phyloP scores from a whole-genome alignment of 2,888 invertebrate genomes.

The Callimorpha dominula region DNA sequence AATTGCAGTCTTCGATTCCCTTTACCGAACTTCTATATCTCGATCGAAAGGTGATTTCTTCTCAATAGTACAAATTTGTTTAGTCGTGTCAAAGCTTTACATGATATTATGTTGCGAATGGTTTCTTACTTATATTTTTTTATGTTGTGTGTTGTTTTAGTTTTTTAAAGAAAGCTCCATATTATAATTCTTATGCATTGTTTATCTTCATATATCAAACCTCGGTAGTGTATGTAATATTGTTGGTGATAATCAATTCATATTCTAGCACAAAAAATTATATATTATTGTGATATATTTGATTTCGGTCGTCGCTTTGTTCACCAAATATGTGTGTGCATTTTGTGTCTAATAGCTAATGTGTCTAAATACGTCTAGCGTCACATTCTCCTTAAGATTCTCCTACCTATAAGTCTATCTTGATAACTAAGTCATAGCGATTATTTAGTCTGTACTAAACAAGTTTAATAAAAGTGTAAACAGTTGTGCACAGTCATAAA shows the following conservation, averaged over 20 bases:
- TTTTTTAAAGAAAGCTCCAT: constrained; percentile 20
- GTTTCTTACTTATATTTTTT: constrained; percentile 58
- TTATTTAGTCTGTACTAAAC: constrained; percentile 55
- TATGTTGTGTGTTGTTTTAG: constrained; percentile 61
- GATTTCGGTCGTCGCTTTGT: constrained; percentile 43
- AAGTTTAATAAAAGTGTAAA: constrained; percentile 11
- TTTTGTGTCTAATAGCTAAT: constrained; percentile 53
- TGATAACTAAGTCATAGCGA: constrained; percentile 82
- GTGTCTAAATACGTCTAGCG: constrained; percentile 65
- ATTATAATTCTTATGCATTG: constrained; percentile 12
- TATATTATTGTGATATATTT: constrained; percentile 41
- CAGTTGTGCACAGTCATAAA: not conserved
- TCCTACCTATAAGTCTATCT: constrained; percentile 73
- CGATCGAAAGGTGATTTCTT: constrained; percentile 68
- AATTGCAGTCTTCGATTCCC: constrained; percentile 32
- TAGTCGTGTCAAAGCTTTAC: constrained; percentile 74
- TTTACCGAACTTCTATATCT: constrained; percentile 51
- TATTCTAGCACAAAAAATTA: constrained; percentile 61
- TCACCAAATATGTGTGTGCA: constrained; percentile 40
- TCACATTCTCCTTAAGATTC: constrained; percentile 68
- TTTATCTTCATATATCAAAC: constrained; percentile 36
- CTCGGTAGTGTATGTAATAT: constrained; percentile 34
- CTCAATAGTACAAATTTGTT: constrained; percentile 81
- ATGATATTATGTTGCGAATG: constrained; percentile 61
- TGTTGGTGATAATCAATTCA: constrained; percentile 41